A percentile compares a stretch with the other conserved stretches of the same genome.
Conservation (phyloP, 2,888 invertebrate species). For the Eupithecia centaureata region DNA sequence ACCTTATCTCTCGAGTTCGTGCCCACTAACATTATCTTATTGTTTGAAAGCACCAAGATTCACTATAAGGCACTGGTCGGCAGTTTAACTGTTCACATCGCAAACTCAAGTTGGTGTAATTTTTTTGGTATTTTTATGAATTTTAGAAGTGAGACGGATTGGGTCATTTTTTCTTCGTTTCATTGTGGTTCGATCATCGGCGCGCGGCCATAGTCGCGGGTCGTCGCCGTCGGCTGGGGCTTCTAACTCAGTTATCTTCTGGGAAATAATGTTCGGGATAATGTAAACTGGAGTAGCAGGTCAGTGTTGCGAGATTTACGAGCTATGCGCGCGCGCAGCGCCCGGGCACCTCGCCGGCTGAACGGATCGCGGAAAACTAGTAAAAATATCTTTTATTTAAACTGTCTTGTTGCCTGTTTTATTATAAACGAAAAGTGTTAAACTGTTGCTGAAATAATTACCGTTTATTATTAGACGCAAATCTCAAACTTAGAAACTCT, state of each 20-base stretch:
- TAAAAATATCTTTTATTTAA: slow-evolving; percentile 44
- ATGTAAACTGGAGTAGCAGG: slow-evolving; percentile 61
- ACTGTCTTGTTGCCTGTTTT: slow-evolving; percentile 14
- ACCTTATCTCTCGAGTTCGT: slow-evolving; percentile 56
- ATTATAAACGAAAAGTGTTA: slow-evolving; percentile 15
- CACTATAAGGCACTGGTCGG: slow-evolving; percentile 72
- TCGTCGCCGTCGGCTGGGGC: slow-evolving; percentile 38
- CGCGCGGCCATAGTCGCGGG: slow-evolving; percentile 42
- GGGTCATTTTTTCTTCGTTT: slow-evolving; percentile 80
- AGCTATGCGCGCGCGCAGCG: slow-evolving; percentile 43
- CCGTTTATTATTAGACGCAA: slow-evolving; percentile 9
- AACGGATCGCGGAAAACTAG: slow-evolving; percentile 45
- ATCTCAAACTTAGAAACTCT: not conserved
- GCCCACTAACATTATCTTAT: slow-evolving; percentile 73
- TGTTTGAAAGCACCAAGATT: slow-evolving; percentile 69
- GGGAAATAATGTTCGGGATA: slow-evolving; percentile 19
- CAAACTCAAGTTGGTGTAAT: slow-evolving; percentile 58
- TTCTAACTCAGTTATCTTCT: slow-evolving; percentile 7
- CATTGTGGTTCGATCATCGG: slow-evolving; percentile 59
- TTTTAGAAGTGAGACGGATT: slow-evolving; percentile 70
- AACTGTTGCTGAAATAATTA: slow-evolving; percentile 14
- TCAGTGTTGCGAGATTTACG: slow-evolving; percentile 59
- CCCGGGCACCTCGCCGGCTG: slow-evolving; percentile 40
- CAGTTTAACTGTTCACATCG: slow-evolving; percentile 47
- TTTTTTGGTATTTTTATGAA: slow-evolving; percentile 80